Conservation (phyloP, 2,888 invertebrate species). For the Cynaeus angustus region DNA sequence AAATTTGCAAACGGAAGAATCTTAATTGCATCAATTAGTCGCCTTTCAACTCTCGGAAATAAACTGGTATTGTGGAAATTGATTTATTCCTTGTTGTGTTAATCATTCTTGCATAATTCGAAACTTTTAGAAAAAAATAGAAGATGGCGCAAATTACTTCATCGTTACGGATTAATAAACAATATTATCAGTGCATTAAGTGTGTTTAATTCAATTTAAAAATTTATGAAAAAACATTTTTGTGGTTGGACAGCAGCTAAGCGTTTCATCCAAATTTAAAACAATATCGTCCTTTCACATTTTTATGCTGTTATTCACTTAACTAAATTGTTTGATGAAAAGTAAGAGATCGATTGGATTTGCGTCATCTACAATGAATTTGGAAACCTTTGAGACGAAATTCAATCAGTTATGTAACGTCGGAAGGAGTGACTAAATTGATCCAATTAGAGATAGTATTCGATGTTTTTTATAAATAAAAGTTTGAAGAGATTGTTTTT, state of each 20-base stretch:
- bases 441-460: too few relatives aligned
- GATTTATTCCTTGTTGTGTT: background rate
- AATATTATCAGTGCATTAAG: slow-evolving; percentile 21
- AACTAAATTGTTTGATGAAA: background rate
- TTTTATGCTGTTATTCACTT: slow-evolving; percentile 15
- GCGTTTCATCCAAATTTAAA: slow-evolving; percentile 27
- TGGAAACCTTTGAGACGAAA: background rate
- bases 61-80: background rate
- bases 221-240: slow-evolving; percentile 11
- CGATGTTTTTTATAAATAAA: too few relatives aligned
- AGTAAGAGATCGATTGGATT: background rate
- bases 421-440: background rate
- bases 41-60: background rate
- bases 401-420: background rate
- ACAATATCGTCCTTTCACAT: slow-evolving; percentile 30
- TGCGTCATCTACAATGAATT: background rate
- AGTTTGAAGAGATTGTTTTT: too few relatives aligned
- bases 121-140: slow-evolving; percentile 16
- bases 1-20: slow-evolving; percentile 6
- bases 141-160: slow-evolving; percentile 18
- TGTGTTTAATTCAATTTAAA: slow-evolving; percentile 31
- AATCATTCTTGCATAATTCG: slow-evolving; percentile 7
- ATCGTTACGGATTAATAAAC: slow-evolving; percentile 16
- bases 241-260: slow-evolving; percentile 14
- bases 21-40: background rate